Conservation (phyloP, 2,797 vertebrate species). For the Eulemur coronatus region DNA sequence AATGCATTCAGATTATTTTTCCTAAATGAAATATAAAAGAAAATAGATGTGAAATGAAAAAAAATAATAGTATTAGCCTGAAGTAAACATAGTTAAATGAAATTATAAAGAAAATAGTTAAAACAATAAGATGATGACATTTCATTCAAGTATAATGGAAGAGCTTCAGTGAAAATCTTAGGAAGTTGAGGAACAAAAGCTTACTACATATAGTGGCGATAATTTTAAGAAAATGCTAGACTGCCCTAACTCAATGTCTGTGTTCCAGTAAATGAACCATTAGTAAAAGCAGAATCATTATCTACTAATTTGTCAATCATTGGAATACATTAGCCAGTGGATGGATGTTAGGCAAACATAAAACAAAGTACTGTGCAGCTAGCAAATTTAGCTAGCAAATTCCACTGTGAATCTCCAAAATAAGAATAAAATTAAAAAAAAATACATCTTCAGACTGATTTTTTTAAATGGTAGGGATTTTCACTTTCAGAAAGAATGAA, state of each 20-base stretch:
- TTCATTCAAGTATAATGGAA: neutral
- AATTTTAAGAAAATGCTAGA: neutral
- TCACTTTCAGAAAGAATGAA: neutral
- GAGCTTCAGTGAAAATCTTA: neutral
- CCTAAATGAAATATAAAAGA: neutral
- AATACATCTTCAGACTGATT: neutral
- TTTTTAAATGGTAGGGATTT: neutral
- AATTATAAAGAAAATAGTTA: neutral
- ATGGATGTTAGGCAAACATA: neutral
- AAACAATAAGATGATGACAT: neutral
- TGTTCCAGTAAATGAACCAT: neutral
- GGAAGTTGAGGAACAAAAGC: neutral
- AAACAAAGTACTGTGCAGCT: neutral
- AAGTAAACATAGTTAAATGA: neutral
- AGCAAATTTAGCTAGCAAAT: neutral
- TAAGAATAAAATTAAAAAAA: neutral
- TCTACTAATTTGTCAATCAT: neutral
- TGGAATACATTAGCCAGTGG: neutral
- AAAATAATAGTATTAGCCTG: neutral
- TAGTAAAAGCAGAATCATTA: constrained; percentile 21
- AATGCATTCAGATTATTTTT: neutral
- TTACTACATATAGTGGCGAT: neutral
- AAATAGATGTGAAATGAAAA: neutral
- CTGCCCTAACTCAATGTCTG: neutral
- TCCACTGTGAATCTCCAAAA: neutral